phyloP scores from a whole-genome alignment of 2,888 invertebrate genomes.

The Dryocosmus kuriphilus region DNA sequence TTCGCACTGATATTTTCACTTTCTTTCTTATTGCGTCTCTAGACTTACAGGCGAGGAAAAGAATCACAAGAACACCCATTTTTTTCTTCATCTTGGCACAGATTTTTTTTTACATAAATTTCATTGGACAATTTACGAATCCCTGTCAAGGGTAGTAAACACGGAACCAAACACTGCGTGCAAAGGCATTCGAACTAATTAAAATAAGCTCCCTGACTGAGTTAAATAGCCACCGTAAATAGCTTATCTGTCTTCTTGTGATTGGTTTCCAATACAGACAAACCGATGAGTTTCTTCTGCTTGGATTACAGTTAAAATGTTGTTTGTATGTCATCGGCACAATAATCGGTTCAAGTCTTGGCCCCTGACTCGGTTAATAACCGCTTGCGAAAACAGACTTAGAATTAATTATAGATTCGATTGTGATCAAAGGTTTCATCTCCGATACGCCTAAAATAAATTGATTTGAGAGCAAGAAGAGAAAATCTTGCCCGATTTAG shows the following conservation, averaged over 20 bases:
- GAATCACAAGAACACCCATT: constrained; percentile 20
- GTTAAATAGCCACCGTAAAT: constrained; percentile 28
- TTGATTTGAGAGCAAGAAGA: background rate
- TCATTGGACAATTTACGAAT: background rate
- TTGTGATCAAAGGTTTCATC: background rate
- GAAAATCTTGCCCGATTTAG: background rate
- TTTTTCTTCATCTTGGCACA: background rate
- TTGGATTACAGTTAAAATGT: constrained; percentile 22
- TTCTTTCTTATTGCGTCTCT: background rate
- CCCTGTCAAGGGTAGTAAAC: background rate
- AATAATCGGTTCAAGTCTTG: constrained; percentile 37
- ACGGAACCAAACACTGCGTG: background rate
- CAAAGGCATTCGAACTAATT: constrained; percentile 4
- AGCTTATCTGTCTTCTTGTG: constrained; percentile 33
- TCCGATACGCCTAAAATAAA: background rate
- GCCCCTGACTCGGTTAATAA: constrained; percentile 36
- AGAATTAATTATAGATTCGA: background rate
- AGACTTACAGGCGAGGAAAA: constrained; percentile 6
- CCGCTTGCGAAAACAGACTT: background rate
- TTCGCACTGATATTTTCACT: background rate
- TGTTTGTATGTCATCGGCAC: constrained; percentile 31
- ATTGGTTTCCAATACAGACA: constrained; percentile 13
- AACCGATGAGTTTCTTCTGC: background rate
- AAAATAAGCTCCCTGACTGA: background rate
- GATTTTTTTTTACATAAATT: background rate